Evolutionary conservation across 2,888 invertebrate species (phyloP), one percentile per base, ranked within the genome.

Genomic region (Silvanus unidentatus): DNA sequence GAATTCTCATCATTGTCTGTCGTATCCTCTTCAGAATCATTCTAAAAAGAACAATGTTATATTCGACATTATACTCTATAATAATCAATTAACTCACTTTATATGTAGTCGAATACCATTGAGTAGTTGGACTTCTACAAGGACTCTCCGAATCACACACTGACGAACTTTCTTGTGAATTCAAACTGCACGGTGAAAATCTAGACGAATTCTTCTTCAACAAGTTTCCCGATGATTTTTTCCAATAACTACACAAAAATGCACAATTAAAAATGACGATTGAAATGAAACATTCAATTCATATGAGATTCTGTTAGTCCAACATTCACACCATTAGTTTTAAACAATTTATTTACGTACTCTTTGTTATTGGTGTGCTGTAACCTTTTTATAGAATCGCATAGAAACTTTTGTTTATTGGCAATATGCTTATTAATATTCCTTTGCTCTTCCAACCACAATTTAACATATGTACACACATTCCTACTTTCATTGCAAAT

Each of bases 401-500:
- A 59, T 48, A 68, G 63, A 39, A 61, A 57, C 41, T 55, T 58
- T 16, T 57, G 51, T 44, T 50, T 59, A 13, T 41, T 39, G 13
- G 48, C 52, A 27, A 63, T 43, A 32, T 63, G 54, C 11, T 59
- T 52, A 50, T 70, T 70, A 16, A 71, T 69, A 44, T 56, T 59
- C 44, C 60, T 61, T 52, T 73, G 72, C 48, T 73, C 70, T 38
- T 64, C 56, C 43, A 73, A 51, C 72, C 72, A 73, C 27, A 54
- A 53, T 27, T 62, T 60, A 3, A 72, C 69, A 45, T 70, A 67
- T 40, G 59, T 54, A 8, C 71, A 58, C 11, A 72, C 65, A 32
- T 64, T 62, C 53, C 60, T 63, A 44, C 71, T 69, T 54, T 73
- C 71, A 14, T 48, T 52, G 46, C 66, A 66, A 16, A 73, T 58